Evolutionary conservation across 2,888 invertebrate genomes (phyloP).

Genomic region (Eupeodes latifasciatus): DNA sequence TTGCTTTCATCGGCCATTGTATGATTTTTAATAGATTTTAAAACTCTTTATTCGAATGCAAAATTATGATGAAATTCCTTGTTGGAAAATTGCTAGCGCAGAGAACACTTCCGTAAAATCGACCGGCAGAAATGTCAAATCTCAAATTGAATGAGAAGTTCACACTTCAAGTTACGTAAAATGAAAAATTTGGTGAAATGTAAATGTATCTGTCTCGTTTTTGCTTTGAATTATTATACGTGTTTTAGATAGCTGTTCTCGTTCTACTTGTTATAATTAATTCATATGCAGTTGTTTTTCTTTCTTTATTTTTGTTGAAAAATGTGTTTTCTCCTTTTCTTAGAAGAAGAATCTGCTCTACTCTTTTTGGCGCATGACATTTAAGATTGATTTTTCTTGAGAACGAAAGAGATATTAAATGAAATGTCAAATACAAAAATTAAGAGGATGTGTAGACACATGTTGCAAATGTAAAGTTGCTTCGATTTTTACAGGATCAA

Average conservation of each 20-base stretch:
- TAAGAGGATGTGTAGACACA: background rate
- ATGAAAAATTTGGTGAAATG: slow-evolving; percentile 43
- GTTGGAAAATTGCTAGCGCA: slow-evolving; percentile 47
- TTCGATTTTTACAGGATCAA: background rate
- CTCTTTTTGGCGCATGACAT: slow-evolving; percentile 50
- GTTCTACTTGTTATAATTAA: slow-evolving; percentile 1
- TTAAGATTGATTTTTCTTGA: background rate
- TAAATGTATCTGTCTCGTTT: slow-evolving; percentile 24
- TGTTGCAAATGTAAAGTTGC: background rate
- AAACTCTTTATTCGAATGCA: background rate
- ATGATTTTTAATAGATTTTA: slow-evolving; percentile 19
- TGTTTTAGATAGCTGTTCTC: background rate
- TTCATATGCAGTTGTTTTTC: slow-evolving; percentile 20
- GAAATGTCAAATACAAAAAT: background rate
- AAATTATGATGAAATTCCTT: slow-evolving; percentile 53
- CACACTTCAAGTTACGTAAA: slow-evolving; percentile 66
- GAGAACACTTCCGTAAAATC: slow-evolving; percentile 29
- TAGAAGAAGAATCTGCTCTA: background rate
- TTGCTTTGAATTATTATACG: background rate
- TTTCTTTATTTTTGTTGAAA: background rate
- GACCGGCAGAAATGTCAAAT: slow-evolving; percentile 70
- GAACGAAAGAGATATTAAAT: background rate
- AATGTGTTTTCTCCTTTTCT: background rate
- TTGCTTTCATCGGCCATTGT: slow-evolving; percentile 79
- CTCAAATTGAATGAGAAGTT: background rate